Base-by-base conservation (phyloP, 1,140 invertebrate genomes). In the Zaprionus taronus region DNA sequence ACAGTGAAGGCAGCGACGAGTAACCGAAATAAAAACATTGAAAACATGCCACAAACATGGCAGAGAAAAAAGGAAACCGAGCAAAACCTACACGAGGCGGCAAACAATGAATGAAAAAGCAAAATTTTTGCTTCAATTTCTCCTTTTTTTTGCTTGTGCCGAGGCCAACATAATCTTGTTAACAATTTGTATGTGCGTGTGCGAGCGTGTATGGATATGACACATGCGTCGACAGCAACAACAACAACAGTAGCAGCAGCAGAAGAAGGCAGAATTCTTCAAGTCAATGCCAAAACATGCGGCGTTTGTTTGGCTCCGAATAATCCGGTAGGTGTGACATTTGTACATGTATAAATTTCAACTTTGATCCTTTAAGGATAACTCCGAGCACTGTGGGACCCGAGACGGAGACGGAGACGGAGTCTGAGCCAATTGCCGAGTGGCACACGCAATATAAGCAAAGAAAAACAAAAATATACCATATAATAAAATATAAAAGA, bases 341-440 rank as follows among this genome's bases (percentile, higher is more conserved):
- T 83, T 61, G 79, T 69, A 34, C 31, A 77, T 91, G 83, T 81
- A 84, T 89, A 84, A 84, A 80, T 91, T 84, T 91, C 89, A 89
- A 81, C 83, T 91, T 91, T 91, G 87, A 91, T 91, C 87, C 83
- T 81, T 78, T 81, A 81, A 83, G 89, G 89, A 91, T 91, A 87
- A 78, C 79, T 77, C 57, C 24, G 14, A 72, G 51, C 63, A 22
- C 79, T 75, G 71, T 60, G 83, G 70, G 81, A 76, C 57, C 56
- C 58, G 66, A 63, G 47, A 34, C 15, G 6, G 55, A 63, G 47
- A 34, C 15, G 6, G 55, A 55, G 41, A 14, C 55, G 38, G 56
- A 87, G 84, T 34, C 31, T 34, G 53, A 87, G 80, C 83, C 84
- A 89, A 87, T 83, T 83, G 72, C 76, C 81, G 53, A 65, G 68